Evolutionary conservation across 2,888 invertebrate species (phyloP).

Genomic region (Aplocera efformata): DNA sequence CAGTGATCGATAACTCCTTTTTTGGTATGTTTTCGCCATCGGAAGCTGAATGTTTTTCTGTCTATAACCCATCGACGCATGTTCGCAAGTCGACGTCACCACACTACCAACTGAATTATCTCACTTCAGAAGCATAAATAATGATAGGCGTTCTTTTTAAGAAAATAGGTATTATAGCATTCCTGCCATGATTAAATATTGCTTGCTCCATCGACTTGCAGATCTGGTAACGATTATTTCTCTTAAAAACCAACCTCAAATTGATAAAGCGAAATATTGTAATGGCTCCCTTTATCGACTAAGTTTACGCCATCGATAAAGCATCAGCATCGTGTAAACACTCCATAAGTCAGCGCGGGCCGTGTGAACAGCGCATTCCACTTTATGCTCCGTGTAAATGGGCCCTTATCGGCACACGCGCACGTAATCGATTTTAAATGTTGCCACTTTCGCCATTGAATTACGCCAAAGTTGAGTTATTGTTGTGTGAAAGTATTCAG

Average conservation of each 20-base stretch:
- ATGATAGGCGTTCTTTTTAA: no score
- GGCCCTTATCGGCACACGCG: conserved; percentile 34
- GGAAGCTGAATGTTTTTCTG: no score
- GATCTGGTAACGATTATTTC: background rate
- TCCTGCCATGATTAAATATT: no score
- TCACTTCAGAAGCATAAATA: no score
- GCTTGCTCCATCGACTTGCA: background rate
- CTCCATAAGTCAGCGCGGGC: conserved; percentile 30
- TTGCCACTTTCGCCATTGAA: conserved; percentile 32
- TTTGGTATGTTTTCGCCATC: no score
- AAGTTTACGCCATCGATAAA: conserved; percentile 22
- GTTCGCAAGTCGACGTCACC: no score
- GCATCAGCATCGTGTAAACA: conserved; percentile 22
- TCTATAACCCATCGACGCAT: no score
- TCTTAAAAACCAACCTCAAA: background rate
- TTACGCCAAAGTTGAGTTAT: conserved; percentile 22
- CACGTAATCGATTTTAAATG: conserved; percentile 36
- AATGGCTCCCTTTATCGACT: conserved; percentile 10
- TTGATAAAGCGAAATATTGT: conserved; percentile 7
- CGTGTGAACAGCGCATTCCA: conserved; percentile 48
- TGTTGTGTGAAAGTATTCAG: conserved; percentile 22
- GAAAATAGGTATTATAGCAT: no score
- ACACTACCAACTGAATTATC: no score
- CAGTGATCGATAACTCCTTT: no score
- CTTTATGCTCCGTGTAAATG: conserved; percentile 39